These are phyloP conservation scores for Spongia lamella DNA, from an alignment of 37 sponge, comb jelly and placozoan species.

Conservation along the genomic window DNA sequence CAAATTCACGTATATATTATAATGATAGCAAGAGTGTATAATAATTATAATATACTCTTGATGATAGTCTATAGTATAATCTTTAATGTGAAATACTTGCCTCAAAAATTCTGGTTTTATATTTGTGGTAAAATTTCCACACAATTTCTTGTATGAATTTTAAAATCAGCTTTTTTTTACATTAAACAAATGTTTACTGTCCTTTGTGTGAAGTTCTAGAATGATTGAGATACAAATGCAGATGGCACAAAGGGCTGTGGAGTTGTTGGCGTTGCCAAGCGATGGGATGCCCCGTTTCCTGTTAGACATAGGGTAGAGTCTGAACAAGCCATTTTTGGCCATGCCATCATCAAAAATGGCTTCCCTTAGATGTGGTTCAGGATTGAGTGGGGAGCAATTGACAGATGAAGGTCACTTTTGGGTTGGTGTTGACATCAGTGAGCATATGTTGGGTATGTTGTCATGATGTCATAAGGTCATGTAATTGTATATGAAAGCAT, in stretches of 20 bases:
- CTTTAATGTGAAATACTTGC: no score
- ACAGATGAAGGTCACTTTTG: slow-evolving; percentile 92
- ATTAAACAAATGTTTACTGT: no score
- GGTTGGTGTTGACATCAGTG: slow-evolving; percentile 96
- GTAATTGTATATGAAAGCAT: background rate
- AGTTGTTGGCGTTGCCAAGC: slow-evolving; percentile 77
- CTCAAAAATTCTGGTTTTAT: no score
- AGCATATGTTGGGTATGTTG: slow-evolving; percentile 83
- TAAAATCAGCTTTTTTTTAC: no score
- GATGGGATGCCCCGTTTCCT: slow-evolving; percentile 78
- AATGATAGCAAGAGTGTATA: no score
- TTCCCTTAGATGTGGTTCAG: slow-evolving; percentile 97
- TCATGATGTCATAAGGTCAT: background rate
- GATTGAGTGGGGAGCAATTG: slow-evolving; percentile 93
- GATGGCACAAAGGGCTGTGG: slow-evolving; percentile 94
- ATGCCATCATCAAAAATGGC: no score
- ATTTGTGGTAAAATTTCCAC: no score
- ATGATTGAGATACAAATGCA: slow-evolving; percentile 91
- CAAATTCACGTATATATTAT: no score
- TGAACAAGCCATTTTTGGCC: background rate
- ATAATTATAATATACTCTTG: no score
- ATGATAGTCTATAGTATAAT: no score
- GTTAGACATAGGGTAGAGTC: slow-evolving; percentile 93
- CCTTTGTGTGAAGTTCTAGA: slow-evolving; percentile 86
- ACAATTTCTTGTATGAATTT: no score